Base-by-base conservation (phyloP, 1,140 invertebrate genomes). In the Zaprionus capensis region DNA sequence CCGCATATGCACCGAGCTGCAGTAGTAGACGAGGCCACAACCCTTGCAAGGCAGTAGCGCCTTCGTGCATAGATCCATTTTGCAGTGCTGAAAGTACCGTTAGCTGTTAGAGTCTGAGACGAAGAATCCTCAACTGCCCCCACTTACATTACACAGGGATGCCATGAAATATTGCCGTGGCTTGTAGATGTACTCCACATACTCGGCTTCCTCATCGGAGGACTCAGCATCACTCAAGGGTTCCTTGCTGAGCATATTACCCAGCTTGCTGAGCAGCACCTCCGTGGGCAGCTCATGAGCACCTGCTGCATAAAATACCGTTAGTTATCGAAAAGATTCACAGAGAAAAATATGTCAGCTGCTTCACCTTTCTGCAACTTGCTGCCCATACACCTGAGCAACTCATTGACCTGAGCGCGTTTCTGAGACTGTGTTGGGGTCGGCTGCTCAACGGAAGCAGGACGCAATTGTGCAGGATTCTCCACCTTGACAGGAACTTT, bases 11-110 rank as follows among this genome's bases (percentile, higher is more conserved):
- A 92, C 71, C 15, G 58, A 49, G 14, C 90, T 93, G 77, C 95
- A 95, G 65, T 95, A 95, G 46, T 93, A 93, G 17, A 94, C 92
- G 92, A 95, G 93, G 17, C 91, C 83, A 72, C 95, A 95, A 53
- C 74, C 82, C 49, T 91, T 86, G 46, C 94, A 95, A 0, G 69
- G 70, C 4, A 92, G 46, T 5, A 49, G 24, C 36, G 61, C 58
- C 15, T 55, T 64, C 4, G 71, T 67, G 34, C 71, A 90, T 12
- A 92, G 51, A 73, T 92, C 91, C 36, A n/a, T 34, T 51, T 90
- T 92, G 56, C 91, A 92, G 14, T 81, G 64, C 92, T 91, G 44
- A 15, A 77, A 61, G 1, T 20, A 55, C 49, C 46, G 7, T 17
- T 9, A n/a, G 41, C 3, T 7, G 31, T 46, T 46, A 11, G 5